Evolutionary conservation across 2,113 vertebrate genomes (phyloP), one percentile per base, ranked within the genome.

Genomic region (Romanogobio albipinnatus): DNA sequence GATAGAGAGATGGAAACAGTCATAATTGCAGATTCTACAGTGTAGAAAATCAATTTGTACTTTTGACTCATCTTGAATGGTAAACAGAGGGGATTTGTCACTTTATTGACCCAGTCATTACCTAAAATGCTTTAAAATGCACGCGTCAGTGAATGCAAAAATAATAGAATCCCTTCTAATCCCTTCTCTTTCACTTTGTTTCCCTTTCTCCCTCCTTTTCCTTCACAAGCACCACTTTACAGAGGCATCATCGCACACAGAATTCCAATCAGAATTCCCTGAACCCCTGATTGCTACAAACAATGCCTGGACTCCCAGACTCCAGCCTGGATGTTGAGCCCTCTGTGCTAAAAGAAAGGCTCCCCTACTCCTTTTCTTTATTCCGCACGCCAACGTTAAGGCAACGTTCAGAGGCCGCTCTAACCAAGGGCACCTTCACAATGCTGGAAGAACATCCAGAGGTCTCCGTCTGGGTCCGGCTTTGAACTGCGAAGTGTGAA

Each of bases 201-300:
- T 53, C 61, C 6, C n/a, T 26, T n/a, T 17, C 39, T 47, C 61
- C 15, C 8, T 19, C 39, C 19, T 15, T 47, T 68, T 36, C 14
- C 51, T 14, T 88, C 87, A 90, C 88, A 87, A 87, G 85, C 56
- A 86, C 73, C 89, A 88, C 91, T 92, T 91, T 84, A 87, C 75
- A 87, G 64, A 83, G 85, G 87, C 85, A 81, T 73, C 24, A 14
- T 74, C 15, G 45, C 89, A 70, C 84, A 86, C 36, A 24, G 84
- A 82, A 47, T 66, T 86, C 83, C 75, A 24, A 88, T 76, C 84
- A 89, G 89, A 89, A 87, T 86, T 70, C 80, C 76, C 84, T 76
- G 87, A 90, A 92, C 92, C 91, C 84, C 82, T 89, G 90, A 90
- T 90, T 90, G 82, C 77, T 74, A 22, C n/a, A 74, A 87, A 92